Conservation (phyloP, 2,888 invertebrate species). For the Eupithecia subfuscata region DNA sequence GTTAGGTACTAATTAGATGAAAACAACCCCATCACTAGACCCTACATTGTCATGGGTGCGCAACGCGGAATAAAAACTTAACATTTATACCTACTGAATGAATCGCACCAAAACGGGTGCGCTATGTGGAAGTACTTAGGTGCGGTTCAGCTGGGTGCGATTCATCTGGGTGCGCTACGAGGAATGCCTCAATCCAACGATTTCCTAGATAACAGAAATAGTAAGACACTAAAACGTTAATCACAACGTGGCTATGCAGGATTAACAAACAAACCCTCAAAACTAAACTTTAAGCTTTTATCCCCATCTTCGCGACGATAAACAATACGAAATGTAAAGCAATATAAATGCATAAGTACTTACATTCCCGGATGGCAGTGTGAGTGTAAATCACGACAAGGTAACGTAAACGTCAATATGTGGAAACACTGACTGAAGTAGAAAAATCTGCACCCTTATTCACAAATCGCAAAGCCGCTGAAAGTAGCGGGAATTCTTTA, state of each 20-base stretch:
- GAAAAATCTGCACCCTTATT: neutral
- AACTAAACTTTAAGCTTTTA: neutral
- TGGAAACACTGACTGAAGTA: neutral
- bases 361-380: neutral
- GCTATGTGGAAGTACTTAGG: no score
- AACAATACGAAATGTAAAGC: neutral
- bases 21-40: no score
- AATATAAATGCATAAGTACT: neutral
- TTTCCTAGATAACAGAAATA: neutral
- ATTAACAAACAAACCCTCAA: neutral
- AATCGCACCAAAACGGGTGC: no score
- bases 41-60: no score
- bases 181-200: neutral
- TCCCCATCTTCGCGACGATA: neutral
- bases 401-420: no score
- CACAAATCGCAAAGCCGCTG: neutral
- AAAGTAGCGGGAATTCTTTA: neutral
- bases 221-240: neutral
- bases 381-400: neutral
- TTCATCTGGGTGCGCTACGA: no score
- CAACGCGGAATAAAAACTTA: no score
- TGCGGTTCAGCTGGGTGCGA: no score
- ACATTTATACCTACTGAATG: no score
- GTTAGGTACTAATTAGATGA: no score
- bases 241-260: neutral